A percentile compares a stretch with the other conserved stretches of the same genome.
Conservation (phyloP, 2,113 vertebrate species). For the Hystrix cristata region DNA sequence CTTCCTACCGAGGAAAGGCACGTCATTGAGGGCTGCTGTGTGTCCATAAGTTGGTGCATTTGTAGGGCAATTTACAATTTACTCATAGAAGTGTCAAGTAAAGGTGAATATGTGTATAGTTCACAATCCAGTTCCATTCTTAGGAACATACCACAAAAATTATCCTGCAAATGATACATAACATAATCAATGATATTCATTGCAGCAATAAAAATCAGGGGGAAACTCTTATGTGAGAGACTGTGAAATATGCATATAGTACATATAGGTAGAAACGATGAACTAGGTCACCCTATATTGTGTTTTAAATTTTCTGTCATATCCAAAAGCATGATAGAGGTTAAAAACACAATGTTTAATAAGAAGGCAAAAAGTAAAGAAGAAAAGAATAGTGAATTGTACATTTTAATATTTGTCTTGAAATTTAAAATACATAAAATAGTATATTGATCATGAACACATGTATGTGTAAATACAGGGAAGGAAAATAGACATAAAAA, state of each 20-base stretch:
- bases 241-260: background rate
- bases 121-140: background rate
- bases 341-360: constrained; percentile 3
- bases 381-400: background rate
- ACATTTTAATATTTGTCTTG: background rate
- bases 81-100: background rate
- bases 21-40: background rate
- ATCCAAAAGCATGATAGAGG: background rate
- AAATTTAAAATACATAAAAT: constrained; percentile 23
- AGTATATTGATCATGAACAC: background rate
- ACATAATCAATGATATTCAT: background rate
- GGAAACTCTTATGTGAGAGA: background rate
- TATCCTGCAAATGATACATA: background rate
- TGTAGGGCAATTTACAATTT: background rate
- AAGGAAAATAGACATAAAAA: background rate
- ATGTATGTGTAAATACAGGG: background rate
- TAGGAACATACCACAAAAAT: constrained; percentile 18
- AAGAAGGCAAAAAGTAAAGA: background rate
- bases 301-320: constrained; percentile 50
- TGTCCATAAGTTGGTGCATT: background rate
- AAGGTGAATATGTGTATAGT: background rate
- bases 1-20: background rate
- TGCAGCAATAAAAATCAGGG: background rate
- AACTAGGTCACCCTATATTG: background rate
- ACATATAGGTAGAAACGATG: background rate